Conservation (phyloP, 2,113 vertebrate genomes). For the Henicopernis longicauda region DNA sequence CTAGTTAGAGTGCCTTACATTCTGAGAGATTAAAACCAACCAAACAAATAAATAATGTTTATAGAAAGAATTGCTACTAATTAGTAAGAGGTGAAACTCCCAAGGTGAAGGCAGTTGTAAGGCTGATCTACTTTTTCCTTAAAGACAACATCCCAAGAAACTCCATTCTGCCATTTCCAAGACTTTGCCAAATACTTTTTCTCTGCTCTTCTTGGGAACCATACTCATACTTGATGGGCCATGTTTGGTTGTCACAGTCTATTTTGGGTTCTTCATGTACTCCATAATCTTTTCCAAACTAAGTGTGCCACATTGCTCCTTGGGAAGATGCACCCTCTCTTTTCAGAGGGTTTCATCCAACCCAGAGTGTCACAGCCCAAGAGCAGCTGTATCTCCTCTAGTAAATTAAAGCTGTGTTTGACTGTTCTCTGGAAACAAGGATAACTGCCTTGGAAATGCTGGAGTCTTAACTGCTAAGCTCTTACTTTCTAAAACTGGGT, state of each 20-base stretch:
- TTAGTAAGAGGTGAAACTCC: background rate
- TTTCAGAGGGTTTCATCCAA: background rate
- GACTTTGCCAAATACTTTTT: background rate
- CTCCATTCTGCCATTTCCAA: background rate
- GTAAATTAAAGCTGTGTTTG: background rate
- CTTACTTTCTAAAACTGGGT: background rate
- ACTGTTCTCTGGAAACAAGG: background rate
- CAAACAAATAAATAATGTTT: background rate
- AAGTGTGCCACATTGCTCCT: background rate
- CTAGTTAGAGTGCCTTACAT: background rate
- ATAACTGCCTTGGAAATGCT: background rate
- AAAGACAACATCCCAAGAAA: background rate
- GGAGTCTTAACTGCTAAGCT: background rate
- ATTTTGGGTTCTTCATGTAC: background rate
- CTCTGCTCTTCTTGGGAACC: background rate
- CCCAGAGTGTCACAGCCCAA: background rate
- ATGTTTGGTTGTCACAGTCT: background rate
- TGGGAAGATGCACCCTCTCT: background rate
- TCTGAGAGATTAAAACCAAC: background rate
- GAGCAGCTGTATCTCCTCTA: accelerated
- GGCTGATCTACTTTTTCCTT: background rate
- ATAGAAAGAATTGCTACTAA: background rate
- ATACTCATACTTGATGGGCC: background rate
- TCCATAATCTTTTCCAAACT: background rate
- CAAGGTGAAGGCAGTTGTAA: background rate